These are phyloP conservation scores for Ceratothoa steindachneri DNA, from an alignment of 2,888 invertebrate species.

Conservation along the genomic window DNA sequence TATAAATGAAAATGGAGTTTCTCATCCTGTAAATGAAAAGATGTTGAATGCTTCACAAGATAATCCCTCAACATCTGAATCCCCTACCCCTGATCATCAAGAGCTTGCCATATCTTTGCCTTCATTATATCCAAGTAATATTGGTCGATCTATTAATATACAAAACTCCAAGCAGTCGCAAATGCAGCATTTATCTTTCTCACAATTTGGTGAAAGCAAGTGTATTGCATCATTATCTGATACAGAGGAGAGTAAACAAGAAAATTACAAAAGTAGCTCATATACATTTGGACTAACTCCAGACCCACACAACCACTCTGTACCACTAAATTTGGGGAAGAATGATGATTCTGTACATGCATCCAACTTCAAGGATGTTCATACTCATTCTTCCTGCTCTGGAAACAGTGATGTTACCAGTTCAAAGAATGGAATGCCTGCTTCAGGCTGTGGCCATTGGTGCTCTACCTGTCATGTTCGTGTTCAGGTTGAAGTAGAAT, in stretches of 20 bases:
- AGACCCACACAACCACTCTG: not conserved
- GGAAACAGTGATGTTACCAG: not conserved
- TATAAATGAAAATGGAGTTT: not conserved
- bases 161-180: not conserved
- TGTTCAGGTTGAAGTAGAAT: conserved; percentile 37
- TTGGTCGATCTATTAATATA: not conserved
- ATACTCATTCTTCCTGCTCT: not conserved
- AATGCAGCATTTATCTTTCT: not conserved
- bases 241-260: not conserved
- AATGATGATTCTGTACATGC: not conserved
- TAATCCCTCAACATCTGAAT: not conserved
- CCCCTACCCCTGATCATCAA: not conserved
- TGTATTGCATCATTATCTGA: not conserved
- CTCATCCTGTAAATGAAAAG: not conserved
- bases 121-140: not conserved
- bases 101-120: conserved; percentile 10
- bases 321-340: not conserved
- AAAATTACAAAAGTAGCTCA: not conserved
- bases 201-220: not conserved
- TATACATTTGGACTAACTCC: not conserved
- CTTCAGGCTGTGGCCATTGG: conserved; percentile 24
- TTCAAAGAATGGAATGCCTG: not conserved
- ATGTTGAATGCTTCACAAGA: not conserved
- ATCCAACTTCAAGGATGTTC: not conserved
- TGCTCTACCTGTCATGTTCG: conserved; percentile 32